Evolutionary conservation across 2,113 vertebrate species (phyloP), one percentile per base, ranked within the genome.

Genomic region (Solea senegalensis): DNA sequence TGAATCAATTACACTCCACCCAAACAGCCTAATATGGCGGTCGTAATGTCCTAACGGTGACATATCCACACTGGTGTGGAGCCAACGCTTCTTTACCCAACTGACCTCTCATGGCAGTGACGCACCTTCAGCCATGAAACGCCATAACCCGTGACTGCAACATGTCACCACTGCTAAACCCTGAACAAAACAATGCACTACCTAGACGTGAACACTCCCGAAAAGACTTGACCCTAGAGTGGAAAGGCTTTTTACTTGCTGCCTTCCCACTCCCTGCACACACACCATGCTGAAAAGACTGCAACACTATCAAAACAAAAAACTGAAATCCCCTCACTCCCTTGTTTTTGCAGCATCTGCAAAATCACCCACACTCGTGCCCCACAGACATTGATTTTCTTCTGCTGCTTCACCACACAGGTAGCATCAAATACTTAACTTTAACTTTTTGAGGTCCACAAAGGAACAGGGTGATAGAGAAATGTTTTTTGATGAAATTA

Each of bases 91-190:
- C 73, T 88, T 86, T 86, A 86, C 83, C 69, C 49, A 11, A 21
- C 56, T 81, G 68, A 63, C 56, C 66, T 13, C 67, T 58, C 10
- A 43, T 69, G 79, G 57, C 84, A 79, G 65, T 54, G 65, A 77
- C 2, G 76, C 84, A 87, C 87, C 69, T 87, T 87, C 74, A 80
- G 74, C 74, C 63, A 71, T 46, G 60, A 68, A 15, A 16, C 43
- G 8, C 53, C 58, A 10, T 55, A 60, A 61, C 72, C 63, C 63
- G 67, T 7, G 9, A 70, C 72, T 57, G 59, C 66, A 74, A 54
- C 48, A 62, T 26, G 65, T 62, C 51, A 65, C 67, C 80, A 70
- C 77, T 84, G 62, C 79, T 84, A 65, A 78, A 65, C 67, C 77
- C 58, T 53, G 52, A 71, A 72, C 55, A 55, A 45, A 59, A 59